Percentiles rank a stretch among this genome's conserved stretches.
phyloP scores from a whole-genome alignment of 2,888 invertebrate genomes.

The Hypercompe scribonia region DNA sequence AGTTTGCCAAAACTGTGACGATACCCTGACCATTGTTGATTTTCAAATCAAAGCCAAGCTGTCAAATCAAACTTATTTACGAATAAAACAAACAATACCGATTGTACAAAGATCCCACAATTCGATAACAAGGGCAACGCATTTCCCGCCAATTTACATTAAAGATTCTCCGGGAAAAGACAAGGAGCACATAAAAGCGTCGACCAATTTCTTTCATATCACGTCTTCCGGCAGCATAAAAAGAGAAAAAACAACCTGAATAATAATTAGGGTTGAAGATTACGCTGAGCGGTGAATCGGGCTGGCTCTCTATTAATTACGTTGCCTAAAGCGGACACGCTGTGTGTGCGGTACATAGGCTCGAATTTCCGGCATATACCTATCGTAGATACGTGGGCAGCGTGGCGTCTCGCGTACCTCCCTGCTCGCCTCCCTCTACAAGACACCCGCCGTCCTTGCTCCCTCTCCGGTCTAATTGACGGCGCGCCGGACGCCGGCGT shows the following conservation, averaged over 20 bases:
- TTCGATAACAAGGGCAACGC: constrained; percentile 62
- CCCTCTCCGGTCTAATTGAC: constrained; percentile 80
- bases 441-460: constrained; percentile 55
- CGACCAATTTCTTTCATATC: constrained; percentile 64
- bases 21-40: not conserved
- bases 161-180: constrained; percentile 62
- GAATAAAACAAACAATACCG: not conserved
- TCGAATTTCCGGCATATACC: constrained; percentile 80
- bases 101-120: constrained; percentile 13
- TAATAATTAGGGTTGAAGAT: constrained; percentile 58
- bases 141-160: constrained; percentile 67
- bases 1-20: not conserved
- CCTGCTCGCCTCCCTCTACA: constrained; percentile 28
- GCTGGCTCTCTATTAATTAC: constrained; percentile 76
- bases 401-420: constrained; percentile 62
- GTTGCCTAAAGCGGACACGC: constrained; percentile 57
- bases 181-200: constrained; percentile 49
- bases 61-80: not conserved
- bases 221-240: constrained; percentile 54
- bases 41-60: not conserved
- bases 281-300: constrained; percentile 52
- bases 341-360: constrained; percentile 69
- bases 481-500: constrained; percentile 74
- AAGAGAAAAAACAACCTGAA: constrained; percentile 68
- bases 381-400: constrained; percentile 65